Evolutionary conservation across 1,140 invertebrate genomes (phyloP).

Genomic region (Rhopalosiphum maidis): DNA sequence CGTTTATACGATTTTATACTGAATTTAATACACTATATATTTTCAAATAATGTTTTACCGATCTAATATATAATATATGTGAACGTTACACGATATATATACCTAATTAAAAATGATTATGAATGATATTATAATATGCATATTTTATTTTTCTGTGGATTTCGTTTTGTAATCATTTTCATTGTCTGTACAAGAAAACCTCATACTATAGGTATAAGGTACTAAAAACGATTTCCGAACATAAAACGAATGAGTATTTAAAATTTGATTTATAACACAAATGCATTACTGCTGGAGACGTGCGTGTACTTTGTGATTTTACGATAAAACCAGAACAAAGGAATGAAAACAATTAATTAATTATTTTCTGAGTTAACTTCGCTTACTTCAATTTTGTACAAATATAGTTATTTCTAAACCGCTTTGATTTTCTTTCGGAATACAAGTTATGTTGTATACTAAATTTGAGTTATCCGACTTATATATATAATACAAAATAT

Average conservation of each 20-base stretch:
- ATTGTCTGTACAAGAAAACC: not conserved
- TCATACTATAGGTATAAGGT: not conserved
- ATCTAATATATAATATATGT: not conserved
- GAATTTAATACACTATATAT: no score
- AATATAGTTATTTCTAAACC: not conserved
- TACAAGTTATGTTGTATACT: no score
- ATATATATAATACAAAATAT: not conserved
- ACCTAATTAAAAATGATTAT: not conserved
- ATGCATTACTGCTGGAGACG: not conserved
- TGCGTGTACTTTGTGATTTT: not conserved
- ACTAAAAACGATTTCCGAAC: not conserved
- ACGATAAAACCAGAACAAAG: not conserved
- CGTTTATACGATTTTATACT: not conserved
- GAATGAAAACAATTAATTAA: not conserved
- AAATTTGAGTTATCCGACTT: not conserved
- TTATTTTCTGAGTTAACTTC: not conserved
- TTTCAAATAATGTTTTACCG: not conserved
- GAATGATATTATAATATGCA: not conserved
- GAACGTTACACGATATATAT: not conserved
- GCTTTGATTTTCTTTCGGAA: not conserved
- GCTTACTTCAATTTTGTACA: not conserved
- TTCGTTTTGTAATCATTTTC: not conserved
- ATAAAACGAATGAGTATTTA: not conserved
- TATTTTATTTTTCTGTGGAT: not conserved
- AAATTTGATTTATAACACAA: constrained; percentile 9